Evolutionary conservation across 2,113 vertebrate genomes (phyloP), one percentile per base, ranked within the genome.

Genomic region (Andinoacara biseriatus): DNA sequence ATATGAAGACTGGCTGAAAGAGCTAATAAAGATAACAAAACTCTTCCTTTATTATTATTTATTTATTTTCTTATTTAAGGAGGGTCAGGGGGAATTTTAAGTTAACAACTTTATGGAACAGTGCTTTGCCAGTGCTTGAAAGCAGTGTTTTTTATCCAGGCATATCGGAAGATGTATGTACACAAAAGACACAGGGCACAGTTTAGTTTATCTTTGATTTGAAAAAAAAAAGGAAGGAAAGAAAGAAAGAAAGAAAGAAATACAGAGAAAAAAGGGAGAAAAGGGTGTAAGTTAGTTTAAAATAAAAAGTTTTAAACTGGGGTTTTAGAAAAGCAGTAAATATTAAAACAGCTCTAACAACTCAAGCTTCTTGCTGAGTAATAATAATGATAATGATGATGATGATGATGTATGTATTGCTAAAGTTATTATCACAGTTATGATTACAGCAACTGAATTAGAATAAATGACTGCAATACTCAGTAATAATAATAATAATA

Each of bases 191-290:
- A 69, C 24, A 69, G 24, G 29, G 40, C 63, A 49, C 63, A 69
- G 5, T 26, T 72, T 14, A 58, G 58, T 43, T 22, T 59, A 11
- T 76, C 35, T 35, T 35, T 33, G 31, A 33, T 33, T 33, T 33
- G 1, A 6, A 33, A 35, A 35, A 6, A 31, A 26, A 18, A 75
- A 0, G n/a, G n/a, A n/a, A n/a, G n/a, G n/a, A n/a, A n/a, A n/a
- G n/a, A 0, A 5, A 0, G 17, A 29, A 2, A 4, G 4, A 3
- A 9, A 9, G 0, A 9, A 35, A 35, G 29, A 31, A 5, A 35
- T 22, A 7, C 31, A 40, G 20, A 75, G 0, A 0, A 6, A 0
- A 26, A 29, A 2, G 4, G 14, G 2, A 7, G 4, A 9, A 9
- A 35, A 35, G 49, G 31, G 46, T 49, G 24, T 49, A 49, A 40